Conservation (phyloP, 1,140 invertebrate species). For the Vanessa atalanta region DNA sequence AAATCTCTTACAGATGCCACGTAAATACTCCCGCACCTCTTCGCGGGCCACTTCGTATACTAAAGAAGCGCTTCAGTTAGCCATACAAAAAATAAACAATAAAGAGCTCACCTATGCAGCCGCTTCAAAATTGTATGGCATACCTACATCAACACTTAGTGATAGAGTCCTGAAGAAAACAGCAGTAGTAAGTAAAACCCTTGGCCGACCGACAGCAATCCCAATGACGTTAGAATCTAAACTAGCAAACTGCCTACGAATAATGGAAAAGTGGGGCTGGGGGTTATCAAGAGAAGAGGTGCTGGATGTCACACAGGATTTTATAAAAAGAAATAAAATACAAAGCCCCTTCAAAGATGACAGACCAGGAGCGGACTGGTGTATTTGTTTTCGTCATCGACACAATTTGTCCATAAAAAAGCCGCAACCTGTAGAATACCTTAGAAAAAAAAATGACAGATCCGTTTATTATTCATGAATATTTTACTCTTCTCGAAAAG, state of each 20-base stretch:
- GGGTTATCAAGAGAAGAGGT: constrained; percentile 57
- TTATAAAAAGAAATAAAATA: constrained; percentile 52
- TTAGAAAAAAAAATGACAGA: constrained; percentile 41
- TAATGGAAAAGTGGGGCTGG: constrained; percentile 48
- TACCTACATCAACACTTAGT: not conserved
- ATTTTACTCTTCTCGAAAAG: constrained; percentile 29
- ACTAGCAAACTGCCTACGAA: constrained; percentile 13
- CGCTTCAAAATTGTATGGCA: not conserved
- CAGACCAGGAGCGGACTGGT: constrained; percentile 60
- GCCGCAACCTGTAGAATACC: constrained; percentile 36
- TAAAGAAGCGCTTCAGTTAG: not conserved
- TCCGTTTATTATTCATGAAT: constrained; percentile 28
- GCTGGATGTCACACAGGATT: constrained; percentile 49
- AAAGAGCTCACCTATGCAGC: not conserved
- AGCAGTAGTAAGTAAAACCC: not conserved
- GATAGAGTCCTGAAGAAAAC: not conserved
- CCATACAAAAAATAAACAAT: not conserved
- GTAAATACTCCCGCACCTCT: not conserved
- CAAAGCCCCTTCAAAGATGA: constrained; percentile 57
- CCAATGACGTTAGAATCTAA: not conserved
- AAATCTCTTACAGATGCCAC: not conserved
- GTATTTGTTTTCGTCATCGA: constrained; percentile 27
- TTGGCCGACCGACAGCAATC: not conserved
- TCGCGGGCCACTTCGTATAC: not conserved
- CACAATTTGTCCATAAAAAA: constrained; percentile 35